Conservation (phyloP, 2,888 invertebrate genomes). For the Blastobasis adustella region DNA sequence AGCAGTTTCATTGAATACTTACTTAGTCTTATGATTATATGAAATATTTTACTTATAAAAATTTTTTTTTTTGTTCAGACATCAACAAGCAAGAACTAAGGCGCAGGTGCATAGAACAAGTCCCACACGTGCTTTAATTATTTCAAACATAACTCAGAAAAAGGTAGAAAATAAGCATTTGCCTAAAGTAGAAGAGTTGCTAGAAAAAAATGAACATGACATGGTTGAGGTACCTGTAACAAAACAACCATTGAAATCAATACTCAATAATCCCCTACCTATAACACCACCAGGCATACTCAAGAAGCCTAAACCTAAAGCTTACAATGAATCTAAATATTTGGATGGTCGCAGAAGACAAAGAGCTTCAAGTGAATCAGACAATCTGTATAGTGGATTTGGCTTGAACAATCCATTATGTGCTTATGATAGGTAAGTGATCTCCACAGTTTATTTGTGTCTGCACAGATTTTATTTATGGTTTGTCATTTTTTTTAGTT, state of each 20-base stretch:
- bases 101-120: constrained; percentile 51
- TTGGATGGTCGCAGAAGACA: constrained; percentile 60
- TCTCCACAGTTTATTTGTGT: no score
- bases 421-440: constrained; percentile 54
- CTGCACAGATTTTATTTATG: no score
- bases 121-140: constrained; percentile 50
- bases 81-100: constrained; percentile 34
- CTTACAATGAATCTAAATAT: constrained; percentile 41
- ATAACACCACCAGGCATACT: constrained; percentile 58
- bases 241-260: constrained; percentile 64
- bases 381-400: constrained; percentile 50
- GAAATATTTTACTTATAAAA: background rate
- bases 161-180: constrained; percentile 55
- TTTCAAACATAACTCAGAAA: constrained; percentile 55
- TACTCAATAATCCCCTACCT: constrained; percentile 59
- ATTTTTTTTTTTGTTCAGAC: constrained; percentile 1
- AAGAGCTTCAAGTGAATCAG: constrained; percentile 67
- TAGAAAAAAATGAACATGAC: constrained; percentile 61
- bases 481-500: constrained; percentile 2
- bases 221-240: constrained; percentile 51
- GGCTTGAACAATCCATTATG: constrained; percentile 43
- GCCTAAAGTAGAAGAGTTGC: constrained; percentile 64
- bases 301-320: constrained; percentile 56
- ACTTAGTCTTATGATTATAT: no score
- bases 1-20: no score